Percentiles rank a stretch among this genome's conserved stretches.
phyloP scores from a whole-genome alignment of 2,797 vertebrate species.

The Phyllotis vaccarum region DNA sequence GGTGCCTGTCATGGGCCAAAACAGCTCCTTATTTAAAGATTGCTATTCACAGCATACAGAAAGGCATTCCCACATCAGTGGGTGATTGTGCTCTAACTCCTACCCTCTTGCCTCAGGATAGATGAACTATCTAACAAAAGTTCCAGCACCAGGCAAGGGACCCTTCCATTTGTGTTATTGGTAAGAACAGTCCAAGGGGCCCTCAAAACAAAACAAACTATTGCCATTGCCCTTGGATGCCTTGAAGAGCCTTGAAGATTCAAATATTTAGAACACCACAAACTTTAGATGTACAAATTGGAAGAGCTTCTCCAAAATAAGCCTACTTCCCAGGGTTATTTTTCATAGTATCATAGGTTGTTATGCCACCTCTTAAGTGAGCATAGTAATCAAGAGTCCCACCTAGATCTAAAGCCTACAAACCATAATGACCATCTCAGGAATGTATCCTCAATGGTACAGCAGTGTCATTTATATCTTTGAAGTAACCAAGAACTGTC shows the following conservation, averaged over 20 bases:
- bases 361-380: neutral
- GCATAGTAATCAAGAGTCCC: neutral
- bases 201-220: neutral
- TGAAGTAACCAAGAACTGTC: neutral
- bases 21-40: too few relatives aligned
- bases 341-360: neutral
- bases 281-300: neutral
- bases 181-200: too few relatives aligned
- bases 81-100: neutral
- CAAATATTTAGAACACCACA: neutral
- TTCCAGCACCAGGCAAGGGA: neutral
- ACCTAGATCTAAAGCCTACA: neutral
- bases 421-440: neutral
- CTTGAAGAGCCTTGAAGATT: neutral
- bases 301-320: too few relatives aligned
- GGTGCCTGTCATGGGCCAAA: too few relatives aligned
- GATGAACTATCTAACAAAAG: neutral
- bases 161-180: neutral
- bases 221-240: neutral
- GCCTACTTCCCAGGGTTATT: fast-evolving
- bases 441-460: neutral
- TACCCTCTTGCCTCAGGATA: neutral
- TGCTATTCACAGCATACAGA: too few relatives aligned
- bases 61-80: too few relatives aligned
- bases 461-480: neutral